Percentiles rank a stretch among this genome's conserved stretches.
Evolutionary conservation across 2,888 invertebrate genomes (phyloP).

Genomic region (Nebria salina): DNA sequence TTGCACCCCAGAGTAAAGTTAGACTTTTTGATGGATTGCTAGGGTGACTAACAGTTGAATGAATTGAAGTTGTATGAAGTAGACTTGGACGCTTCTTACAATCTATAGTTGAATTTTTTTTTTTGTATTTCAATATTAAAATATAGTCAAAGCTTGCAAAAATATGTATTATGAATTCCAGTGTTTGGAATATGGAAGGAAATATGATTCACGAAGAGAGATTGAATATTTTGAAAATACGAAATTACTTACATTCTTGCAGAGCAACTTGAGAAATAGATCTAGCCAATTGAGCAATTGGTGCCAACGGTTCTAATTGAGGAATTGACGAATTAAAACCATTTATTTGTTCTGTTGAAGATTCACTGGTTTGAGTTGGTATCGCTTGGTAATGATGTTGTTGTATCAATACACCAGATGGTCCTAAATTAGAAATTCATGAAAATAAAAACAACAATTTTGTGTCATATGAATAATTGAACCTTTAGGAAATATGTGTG

Average conservation of each 20-base stretch:
- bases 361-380: conserved; percentile 66
- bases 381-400: conserved; percentile 93
- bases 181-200: too few species aligned
- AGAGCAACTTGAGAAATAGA: conserved; percentile 57
- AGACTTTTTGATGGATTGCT: conserved; percentile 65
- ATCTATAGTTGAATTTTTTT: conserved; percentile 57
- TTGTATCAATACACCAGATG: conserved; percentile 89
- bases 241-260: conserved; percentile 64
- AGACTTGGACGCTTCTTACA: conserved; percentile 61
- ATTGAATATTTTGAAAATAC: not conserved
- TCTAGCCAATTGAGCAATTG: conserved; percentile 23
- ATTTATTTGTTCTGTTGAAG: conserved; percentile 47
- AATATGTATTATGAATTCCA: too few species aligned
- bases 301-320: conserved; percentile 18
- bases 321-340: conserved; percentile 54
- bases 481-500: conserved; percentile 97
- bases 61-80: conserved; percentile 56
- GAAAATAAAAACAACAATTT: conserved; percentile 22
- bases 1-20: conserved; percentile 90
- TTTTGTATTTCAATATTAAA: too few species aligned
- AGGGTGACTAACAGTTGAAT: conserved; percentile 48
- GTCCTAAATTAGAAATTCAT: conserved; percentile 66
- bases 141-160: not conserved
- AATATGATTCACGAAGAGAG: too few species aligned
- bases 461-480: not conserved